These are phyloP conservation scores for Drosophila carrolli DNA, from an alignment of 1,140 invertebrate genomes.

Conservation along the genomic window DNA sequence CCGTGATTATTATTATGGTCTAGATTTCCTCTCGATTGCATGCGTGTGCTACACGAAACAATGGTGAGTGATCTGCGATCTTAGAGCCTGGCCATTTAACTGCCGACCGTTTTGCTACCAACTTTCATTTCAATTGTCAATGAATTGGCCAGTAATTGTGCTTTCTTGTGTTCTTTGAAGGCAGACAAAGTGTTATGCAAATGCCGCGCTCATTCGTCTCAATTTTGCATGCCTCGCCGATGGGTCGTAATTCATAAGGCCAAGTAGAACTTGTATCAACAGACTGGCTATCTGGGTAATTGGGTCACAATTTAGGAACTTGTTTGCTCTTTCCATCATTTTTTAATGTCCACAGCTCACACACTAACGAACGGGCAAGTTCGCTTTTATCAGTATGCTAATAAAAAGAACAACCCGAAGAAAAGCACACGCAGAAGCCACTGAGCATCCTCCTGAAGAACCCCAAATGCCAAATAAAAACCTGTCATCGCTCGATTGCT, in stretches of 20 bases:
- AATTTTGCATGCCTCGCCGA: conserved; percentile 16
- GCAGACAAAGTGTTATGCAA: conserved; percentile 46
- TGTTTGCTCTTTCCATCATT: conserved; percentile 62
- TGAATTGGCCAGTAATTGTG: conserved; percentile 55
- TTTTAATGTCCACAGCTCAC: conserved; percentile 40
- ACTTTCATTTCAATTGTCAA: conserved; percentile 76
- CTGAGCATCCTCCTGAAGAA: conserved; percentile 20
- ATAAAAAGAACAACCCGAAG: conserved; percentile 43
- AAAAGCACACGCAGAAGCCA: conserved; percentile 9
- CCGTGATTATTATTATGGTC: conserved; percentile 41
- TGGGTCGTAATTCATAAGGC: conserved; percentile 24
- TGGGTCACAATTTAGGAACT: conserved; percentile 81
- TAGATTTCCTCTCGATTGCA: conserved; percentile 48
- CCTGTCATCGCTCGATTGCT: conserved; percentile 18
- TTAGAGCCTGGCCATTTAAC: conserved; percentile 16
- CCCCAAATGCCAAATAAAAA: conserved; percentile 40
- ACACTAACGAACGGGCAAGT: conserved; percentile 14
- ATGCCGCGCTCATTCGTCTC: conserved; percentile 18
- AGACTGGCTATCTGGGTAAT: conserved; percentile 71
- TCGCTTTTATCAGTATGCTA: conserved; percentile 73
- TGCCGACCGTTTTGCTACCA: conserved; percentile 23
- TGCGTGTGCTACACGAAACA: conserved; percentile 34
- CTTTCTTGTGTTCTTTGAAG: conserved; percentile 32
- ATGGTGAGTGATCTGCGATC: conserved; percentile 28
- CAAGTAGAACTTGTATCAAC: conserved; percentile 23